Conservation (phyloP, 2,888 invertebrate species). For the Acanthosepion lycidas region DNA sequence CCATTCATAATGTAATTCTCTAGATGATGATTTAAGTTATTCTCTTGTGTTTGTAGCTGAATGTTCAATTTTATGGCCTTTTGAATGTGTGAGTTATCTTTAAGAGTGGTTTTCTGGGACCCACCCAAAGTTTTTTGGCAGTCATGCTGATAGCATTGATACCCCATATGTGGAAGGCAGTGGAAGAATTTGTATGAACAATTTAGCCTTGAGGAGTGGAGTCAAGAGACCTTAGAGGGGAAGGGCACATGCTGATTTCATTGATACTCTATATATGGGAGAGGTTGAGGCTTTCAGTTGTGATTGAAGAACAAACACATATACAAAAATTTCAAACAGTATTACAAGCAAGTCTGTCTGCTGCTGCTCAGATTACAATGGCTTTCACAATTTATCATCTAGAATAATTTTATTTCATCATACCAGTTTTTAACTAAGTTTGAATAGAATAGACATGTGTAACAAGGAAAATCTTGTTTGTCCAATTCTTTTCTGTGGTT, state of each 20-base stretch:
- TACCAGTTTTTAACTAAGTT: too few relatives aligned
- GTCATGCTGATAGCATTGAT: conserved; percentile 33
- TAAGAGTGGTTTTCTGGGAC: background rate
- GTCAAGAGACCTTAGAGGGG: conserved; percentile 22
- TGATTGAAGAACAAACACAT: background rate
- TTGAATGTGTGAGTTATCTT: background rate
- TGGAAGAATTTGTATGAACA: conserved; percentile 7
- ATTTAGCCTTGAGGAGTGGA: conserved; percentile 33
- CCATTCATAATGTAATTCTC: background rate
- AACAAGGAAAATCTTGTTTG: too few relatives aligned
- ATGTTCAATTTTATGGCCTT: background rate
- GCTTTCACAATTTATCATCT: background rate
- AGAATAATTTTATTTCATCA: background rate
- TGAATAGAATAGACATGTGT: too few relatives aligned
- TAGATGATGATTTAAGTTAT: background rate
- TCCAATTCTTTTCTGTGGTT: too few relatives aligned
- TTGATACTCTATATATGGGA: background rate
- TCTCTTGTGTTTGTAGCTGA: background rate
- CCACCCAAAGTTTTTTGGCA: conserved; percentile 33
- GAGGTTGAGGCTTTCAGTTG: background rate
- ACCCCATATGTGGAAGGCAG: background rate
- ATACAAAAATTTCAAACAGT: background rate
- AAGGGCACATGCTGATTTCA: conserved; percentile 22
- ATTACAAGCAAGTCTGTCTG: background rate
- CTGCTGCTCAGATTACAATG: conserved; percentile 4